These are phyloP conservation scores for Drosophila pegasa DNA, from an alignment of 2,888 invertebrate genomes.

Conservation along the genomic window DNA sequence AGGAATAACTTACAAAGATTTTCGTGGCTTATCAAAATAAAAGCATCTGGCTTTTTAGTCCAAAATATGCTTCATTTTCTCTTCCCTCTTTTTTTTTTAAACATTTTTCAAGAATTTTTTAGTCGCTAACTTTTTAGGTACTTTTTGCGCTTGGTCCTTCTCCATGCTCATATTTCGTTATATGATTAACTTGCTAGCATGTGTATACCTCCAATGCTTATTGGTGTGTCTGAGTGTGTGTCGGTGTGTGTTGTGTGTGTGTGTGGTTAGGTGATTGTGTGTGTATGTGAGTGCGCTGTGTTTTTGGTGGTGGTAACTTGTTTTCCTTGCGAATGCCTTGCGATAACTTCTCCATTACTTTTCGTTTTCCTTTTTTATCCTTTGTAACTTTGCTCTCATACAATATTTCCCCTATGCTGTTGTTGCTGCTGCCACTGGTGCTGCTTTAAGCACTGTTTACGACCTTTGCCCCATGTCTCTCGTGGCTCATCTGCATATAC, in stretches of 20 bases:
- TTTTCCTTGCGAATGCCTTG: constrained; percentile 8
- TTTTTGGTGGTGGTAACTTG: constrained; percentile 1
- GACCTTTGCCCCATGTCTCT: neutral
- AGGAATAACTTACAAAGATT: constrained; percentile 12
- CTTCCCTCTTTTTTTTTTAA: neutral
- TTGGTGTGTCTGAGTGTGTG: neutral
- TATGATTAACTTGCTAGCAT: constrained; percentile 41
- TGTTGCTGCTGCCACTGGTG: neutral
- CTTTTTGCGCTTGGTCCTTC: constrained; percentile 6
- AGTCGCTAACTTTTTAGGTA: constrained; percentile 16
- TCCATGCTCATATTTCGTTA: constrained; percentile 33
- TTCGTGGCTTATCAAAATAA: constrained; percentile 12
- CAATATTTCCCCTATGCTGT: neutral
- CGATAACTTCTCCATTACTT: constrained; percentile 20
- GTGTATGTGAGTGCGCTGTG: constrained; percentile 3
- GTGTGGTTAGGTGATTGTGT: constrained; percentile 2
- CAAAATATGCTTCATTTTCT: neutral
- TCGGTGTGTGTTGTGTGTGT: constrained; percentile 7
- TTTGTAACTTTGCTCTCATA: constrained; percentile 15
- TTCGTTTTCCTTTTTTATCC: constrained; percentile 10
- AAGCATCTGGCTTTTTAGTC: constrained; percentile 19
- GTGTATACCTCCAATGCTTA: constrained; percentile 1
- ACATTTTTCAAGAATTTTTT: constrained; percentile 6
- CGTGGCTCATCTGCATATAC: constrained; percentile 13
- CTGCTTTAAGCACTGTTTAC: constrained; percentile 21